Conservation (phyloP, 2,113 vertebrate genomes). For the Noturus placidus region DNA sequence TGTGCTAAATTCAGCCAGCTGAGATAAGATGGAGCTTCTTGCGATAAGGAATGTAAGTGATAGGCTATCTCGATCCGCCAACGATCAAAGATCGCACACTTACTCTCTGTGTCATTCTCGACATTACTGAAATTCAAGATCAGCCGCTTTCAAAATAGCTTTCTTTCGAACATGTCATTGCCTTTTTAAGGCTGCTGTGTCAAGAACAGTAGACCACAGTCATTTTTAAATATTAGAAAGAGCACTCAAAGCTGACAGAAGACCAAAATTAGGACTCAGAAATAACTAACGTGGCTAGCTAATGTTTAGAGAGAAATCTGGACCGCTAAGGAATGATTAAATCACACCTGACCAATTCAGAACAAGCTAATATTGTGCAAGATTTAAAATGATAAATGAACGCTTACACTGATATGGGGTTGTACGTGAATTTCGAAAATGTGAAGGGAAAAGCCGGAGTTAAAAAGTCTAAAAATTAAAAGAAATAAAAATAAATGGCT, state of each 20-base stretch:
- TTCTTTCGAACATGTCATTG: background rate
- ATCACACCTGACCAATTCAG: background rate
- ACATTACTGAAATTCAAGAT: constrained; percentile 1
- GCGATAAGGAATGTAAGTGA: background rate
- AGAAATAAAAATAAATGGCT: background rate
- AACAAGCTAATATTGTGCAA: background rate
- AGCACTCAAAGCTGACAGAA: background rate
- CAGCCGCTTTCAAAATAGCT: background rate
- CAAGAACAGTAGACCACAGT: background rate
- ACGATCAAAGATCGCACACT: background rate
- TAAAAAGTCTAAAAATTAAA: background rate
- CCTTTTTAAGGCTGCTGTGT: background rate
- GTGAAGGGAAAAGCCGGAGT: background rate
- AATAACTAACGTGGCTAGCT: background rate
- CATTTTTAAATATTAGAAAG: background rate
- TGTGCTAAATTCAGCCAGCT: background rate
- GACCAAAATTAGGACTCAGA: background rate
- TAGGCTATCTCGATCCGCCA: background rate
- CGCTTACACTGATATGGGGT: background rate
- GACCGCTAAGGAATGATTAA: background rate
- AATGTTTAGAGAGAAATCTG: background rate
- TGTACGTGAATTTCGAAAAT: background rate
- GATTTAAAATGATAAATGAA: background rate
- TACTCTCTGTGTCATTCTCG: background rate
- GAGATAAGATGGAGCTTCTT: constrained; percentile 5